Percentiles rank a stretch among this genome's conserved stretches.
Evolutionary conservation across 1,140 invertebrate species (phyloP).

Genomic region (Calephelis nemesis): DNA sequence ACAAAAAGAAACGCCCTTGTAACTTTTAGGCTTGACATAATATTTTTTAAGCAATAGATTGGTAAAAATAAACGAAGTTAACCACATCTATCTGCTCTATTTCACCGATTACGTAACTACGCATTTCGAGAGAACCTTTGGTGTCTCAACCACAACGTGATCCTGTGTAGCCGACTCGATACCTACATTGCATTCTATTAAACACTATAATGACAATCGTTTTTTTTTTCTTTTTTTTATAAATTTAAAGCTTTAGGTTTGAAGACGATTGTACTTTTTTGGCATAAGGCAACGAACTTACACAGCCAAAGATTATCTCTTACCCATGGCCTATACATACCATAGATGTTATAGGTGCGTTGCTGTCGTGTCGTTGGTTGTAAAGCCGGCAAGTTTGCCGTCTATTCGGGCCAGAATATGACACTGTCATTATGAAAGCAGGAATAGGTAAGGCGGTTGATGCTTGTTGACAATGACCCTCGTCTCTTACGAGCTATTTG

Average conservation of each 20-base stretch:
- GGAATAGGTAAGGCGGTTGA: too few relatives aligned
- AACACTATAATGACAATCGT: conserved; percentile 13
- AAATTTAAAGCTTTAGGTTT: neutral
- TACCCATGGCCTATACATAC: too few relatives aligned
- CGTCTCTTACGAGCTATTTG: too few relatives aligned
- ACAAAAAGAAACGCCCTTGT: conserved; percentile 24
- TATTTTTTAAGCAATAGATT: conserved; percentile 16
- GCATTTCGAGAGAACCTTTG: conserved; percentile 55
- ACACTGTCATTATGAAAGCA: too few relatives aligned
- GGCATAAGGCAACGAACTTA: too few relatives aligned
- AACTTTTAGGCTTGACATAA: conserved; percentile 25
- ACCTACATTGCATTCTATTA: conserved; percentile 37
- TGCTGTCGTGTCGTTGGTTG: too few relatives aligned
- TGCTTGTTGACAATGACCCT: too few relatives aligned
- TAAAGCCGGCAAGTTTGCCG: too few relatives aligned
- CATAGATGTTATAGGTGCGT: too few relatives aligned
- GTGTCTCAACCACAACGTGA: conserved; percentile 55
- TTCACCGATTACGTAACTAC: conserved; percentile 52
- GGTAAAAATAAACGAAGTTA: conserved; percentile 37
- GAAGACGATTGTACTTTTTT: too few relatives aligned
- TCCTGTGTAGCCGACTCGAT: conserved; percentile 47
- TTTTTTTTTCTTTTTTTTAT: neutral
- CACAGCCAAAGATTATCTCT: too few relatives aligned
- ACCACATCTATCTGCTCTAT: conserved; percentile 57
- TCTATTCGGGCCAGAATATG: too few relatives aligned